A percentile compares a stretch with the other conserved stretches of the same genome.
These are phyloP conservation scores for Enoplolaimus lenunculus DNA, from an alignment of 2,888 invertebrate genomes.

Conservation along the genomic window DNA sequence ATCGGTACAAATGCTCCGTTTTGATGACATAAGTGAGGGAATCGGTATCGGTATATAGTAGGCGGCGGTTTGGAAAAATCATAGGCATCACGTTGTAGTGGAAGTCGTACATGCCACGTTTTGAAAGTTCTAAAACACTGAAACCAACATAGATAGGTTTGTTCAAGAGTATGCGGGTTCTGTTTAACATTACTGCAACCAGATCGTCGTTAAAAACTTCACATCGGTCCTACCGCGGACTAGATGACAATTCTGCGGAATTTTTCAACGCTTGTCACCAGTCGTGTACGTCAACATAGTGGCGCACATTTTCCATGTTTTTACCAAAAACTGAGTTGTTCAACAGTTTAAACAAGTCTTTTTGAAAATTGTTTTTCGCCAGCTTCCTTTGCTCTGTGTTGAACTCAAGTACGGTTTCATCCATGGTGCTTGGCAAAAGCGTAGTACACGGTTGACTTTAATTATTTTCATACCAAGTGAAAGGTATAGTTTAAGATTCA, in stretches of 20 bases:
- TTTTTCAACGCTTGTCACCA: neutral
- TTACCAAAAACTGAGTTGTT: too few species aligned
- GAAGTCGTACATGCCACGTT: slow-evolving; percentile 26
- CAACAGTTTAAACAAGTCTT: too few species aligned
- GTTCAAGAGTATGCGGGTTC: neutral
- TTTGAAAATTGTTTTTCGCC: slow-evolving; percentile 20
- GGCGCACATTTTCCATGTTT: neutral
- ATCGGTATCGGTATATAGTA: neutral
- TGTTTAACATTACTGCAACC: neutral
- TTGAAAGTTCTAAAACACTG: too few species aligned
- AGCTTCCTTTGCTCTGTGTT: too few species aligned
- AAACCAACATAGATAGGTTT: slow-evolving; percentile 10
- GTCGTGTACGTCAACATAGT: neutral
- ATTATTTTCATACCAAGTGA: slow-evolving; percentile 29
- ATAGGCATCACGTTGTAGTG: slow-evolving; percentile 27
- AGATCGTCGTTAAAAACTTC: slow-evolving; percentile 1
- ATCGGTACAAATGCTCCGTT: too few species aligned
- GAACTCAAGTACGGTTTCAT: too few species aligned
- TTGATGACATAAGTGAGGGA: too few species aligned
- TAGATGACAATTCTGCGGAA: neutral
- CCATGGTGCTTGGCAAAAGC: slow-evolving; percentile 29
- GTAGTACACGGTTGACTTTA: slow-evolving; percentile 31
- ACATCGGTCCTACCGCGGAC: neutral
- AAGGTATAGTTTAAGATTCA: slow-evolving; percentile 24
- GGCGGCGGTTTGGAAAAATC: too few species aligned